A percentile compares a stretch with the other conserved stretches of the same genome.
These are phyloP conservation scores for Eupithecia insigniata DNA, from an alignment of 2,888 invertebrate genomes.

Conservation along the genomic window DNA sequence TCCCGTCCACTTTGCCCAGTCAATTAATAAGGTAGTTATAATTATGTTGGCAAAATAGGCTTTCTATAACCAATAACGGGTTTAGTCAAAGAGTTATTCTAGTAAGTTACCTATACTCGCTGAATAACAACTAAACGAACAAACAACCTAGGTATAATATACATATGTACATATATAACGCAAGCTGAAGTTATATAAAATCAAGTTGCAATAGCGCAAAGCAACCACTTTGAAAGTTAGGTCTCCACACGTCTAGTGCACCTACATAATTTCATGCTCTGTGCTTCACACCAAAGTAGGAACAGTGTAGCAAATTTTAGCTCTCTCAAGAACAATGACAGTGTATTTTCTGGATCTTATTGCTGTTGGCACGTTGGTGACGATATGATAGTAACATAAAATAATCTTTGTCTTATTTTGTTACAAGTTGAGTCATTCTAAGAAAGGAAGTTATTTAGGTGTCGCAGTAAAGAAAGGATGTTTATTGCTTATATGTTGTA, in stretches of 20 bases:
- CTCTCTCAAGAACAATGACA: constrained; percentile 29
- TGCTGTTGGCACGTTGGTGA: constrained; percentile 13
- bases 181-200: no score
- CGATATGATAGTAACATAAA: not conserved
- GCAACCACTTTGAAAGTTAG: not conserved
- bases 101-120: no score
- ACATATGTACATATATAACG: no score
- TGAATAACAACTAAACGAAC: no score
- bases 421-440: constrained; percentile 5
- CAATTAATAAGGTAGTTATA: no score
- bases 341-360: constrained; percentile 21
- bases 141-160: no score
- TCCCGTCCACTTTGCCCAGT: no score
- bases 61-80: no score
- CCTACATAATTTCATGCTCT: constrained; percentile 10
- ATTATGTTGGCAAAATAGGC: no score
- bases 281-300: constrained; percentile 2
- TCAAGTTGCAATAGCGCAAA: not conserved
- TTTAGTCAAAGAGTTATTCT: no score
- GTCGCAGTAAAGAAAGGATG: not conserved
- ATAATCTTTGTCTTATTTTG: constrained; percentile 19
- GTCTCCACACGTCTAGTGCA: not conserved
- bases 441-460: not conserved
- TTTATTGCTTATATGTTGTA: not conserved
- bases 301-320: constrained; percentile 29